A percentile compares a stretch with the other conserved stretches of the same genome.
These are phyloP conservation scores for Athene noctua DNA, from an alignment of 2,113 vertebrate species.

Conservation along the genomic window DNA sequence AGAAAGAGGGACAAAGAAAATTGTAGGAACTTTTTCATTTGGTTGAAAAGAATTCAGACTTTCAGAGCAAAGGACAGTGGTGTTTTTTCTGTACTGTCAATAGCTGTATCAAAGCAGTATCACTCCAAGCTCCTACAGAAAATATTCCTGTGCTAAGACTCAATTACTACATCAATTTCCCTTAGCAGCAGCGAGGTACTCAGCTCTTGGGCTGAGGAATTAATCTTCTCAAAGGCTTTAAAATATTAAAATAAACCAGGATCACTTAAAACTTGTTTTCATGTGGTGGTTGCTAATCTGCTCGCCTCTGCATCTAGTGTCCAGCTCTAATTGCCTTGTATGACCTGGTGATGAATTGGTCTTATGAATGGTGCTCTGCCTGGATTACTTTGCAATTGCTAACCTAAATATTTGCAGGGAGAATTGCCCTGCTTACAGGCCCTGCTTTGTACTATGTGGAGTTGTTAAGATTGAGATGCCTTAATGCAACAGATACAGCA, in stretches of 20 bases:
- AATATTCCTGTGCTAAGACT: neutral
- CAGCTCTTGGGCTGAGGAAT: neutral
- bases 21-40: neutral
- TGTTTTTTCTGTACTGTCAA: neutral
- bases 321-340: slow-evolving; percentile 1
- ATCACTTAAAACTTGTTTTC: slow-evolving; percentile 39
- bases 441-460: neutral
- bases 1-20: neutral
- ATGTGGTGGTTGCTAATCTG: slow-evolving; percentile 11
- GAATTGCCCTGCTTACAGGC: neutral
- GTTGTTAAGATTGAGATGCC: neutral
- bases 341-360: neutral
- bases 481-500: neutral
- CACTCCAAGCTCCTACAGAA: neutral
- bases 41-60: neutral
- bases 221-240: slow-evolving; percentile 39
- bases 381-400: slow-evolving; percentile 17
- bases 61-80: neutral
- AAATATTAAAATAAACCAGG: slow-evolving; percentile 42
- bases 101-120: neutral
- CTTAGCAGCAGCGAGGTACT: neutral
- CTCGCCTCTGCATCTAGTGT: neutral
- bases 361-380: neutral
- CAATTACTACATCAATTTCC: neutral
- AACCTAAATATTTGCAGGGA: slow-evolving; percentile 25